Conservation (phyloP, 2,888 invertebrate genomes). For the Apamea monoglypha region DNA sequence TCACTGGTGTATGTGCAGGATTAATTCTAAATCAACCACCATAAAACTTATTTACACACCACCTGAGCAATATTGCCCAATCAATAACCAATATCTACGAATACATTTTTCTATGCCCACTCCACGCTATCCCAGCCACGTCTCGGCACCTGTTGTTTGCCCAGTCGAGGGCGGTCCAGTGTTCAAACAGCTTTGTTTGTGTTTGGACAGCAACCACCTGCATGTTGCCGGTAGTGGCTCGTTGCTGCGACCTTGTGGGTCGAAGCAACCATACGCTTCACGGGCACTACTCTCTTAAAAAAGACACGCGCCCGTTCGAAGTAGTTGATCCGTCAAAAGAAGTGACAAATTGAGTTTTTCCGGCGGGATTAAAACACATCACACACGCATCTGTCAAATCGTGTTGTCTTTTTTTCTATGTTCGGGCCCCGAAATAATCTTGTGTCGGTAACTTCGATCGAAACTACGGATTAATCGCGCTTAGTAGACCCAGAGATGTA, state of each 20-base stretch:
- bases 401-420: too few species aligned
- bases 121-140: constrained; percentile 43
- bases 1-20: not conserved
- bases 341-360: too few species aligned
- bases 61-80: constrained; percentile 22
- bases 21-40: not conserved
- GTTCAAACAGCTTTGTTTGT: constrained; percentile 77
- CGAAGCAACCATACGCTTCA: constrained; percentile 23
- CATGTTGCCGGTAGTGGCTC: constrained; percentile 68
- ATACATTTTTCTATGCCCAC: constrained; percentile 33
- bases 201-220: constrained; percentile 79
- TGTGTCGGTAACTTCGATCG: too few species aligned
- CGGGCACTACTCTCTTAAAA: too few species aligned
- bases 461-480: too few species aligned
- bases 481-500: too few species aligned
- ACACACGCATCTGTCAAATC: too few species aligned
- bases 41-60: constrained; percentile 3
- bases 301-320: too few species aligned
- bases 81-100: constrained; percentile 22
- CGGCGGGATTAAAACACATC: too few species aligned
- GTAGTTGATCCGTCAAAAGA: too few species aligned
- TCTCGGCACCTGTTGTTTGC: constrained; percentile 74
- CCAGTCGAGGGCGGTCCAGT: constrained; percentile 71
- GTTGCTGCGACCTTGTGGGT: constrained; percentile 60
- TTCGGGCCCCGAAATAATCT: too few species aligned